These are phyloP conservation scores for Festucalex cinctus DNA, from an alignment of 2,113 vertebrate species.

Conservation along the genomic window DNA sequence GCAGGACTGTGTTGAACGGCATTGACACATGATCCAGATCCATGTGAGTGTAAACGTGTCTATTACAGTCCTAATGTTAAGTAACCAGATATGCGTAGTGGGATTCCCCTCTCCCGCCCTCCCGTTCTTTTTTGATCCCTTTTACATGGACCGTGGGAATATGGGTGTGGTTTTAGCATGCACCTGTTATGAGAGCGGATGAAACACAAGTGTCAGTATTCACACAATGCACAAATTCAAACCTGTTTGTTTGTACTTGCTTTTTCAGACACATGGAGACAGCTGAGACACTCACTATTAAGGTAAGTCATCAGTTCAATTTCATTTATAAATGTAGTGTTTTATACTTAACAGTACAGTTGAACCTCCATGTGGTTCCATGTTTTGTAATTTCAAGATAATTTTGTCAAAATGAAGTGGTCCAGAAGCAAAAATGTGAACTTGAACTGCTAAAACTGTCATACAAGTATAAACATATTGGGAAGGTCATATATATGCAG, in stretches of 20 bases:
- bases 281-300: slow-evolving; percentile 14
- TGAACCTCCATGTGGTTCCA: too few species aligned
- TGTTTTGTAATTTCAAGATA: too few species aligned
- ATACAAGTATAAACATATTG: too few species aligned
- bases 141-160: slow-evolving; percentile 1
- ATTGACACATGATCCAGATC: slow-evolving; percentile 43
- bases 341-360: too few species aligned
- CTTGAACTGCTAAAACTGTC: too few species aligned
- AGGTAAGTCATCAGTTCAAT: too few species aligned
- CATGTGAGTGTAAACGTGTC: slow-evolving; percentile 31
- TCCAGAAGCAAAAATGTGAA: too few species aligned
- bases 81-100: slow-evolving; percentile 26
- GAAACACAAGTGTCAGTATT: slow-evolving; percentile 18
- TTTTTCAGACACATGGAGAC: slow-evolving; percentile 44
- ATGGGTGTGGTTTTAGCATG: neutral
- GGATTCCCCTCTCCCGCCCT: slow-evolving; percentile 4
- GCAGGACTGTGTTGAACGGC: slow-evolving; percentile 19
- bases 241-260: slow-evolving; percentile 1
- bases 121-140: slow-evolving; percentile 16
- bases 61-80: slow-evolving; percentile 37
- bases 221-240: slow-evolving; percentile 1
- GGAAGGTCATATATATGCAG: neutral
- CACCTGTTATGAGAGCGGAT: slow-evolving; percentile 44
- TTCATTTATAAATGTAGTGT: too few species aligned
- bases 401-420: too few species aligned